Conservation (phyloP, 2,113 vertebrate species). For the Mobula birostris region DNA sequence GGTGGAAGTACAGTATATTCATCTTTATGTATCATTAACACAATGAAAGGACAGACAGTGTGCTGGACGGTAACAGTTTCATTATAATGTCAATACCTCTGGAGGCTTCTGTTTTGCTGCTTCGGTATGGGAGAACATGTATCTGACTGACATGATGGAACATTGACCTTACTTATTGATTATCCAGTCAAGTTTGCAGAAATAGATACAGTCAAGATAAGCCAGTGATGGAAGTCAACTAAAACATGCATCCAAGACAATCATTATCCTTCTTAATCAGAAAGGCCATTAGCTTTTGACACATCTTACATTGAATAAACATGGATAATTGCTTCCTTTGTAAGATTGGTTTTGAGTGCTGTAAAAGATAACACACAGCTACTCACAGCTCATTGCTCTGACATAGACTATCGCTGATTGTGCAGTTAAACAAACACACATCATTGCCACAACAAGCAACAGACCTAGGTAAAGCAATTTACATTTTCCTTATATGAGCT, state of each 20-base stretch:
- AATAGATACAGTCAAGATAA: neutral
- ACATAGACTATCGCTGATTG: slow-evolving; percentile 31
- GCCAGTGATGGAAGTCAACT: neutral
- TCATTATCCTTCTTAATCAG: slow-evolving; percentile 32
- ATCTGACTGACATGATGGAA: neutral
- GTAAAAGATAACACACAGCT: slow-evolving; percentile 30
- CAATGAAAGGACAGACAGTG: neutral
- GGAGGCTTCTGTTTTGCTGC: neutral
- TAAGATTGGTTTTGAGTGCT: slow-evolving; percentile 10
- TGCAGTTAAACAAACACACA: slow-evolving; percentile 18
- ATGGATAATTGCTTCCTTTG: slow-evolving; percentile 39
- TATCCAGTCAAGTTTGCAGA: neutral
- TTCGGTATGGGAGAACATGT: slow-evolving; percentile 6
- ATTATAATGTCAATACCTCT: neutral
- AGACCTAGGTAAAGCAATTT: neutral
- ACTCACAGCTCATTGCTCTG: slow-evolving; percentile 29
- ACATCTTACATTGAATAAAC: slow-evolving; percentile 38
- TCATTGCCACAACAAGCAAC: neutral
- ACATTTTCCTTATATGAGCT: neutral
- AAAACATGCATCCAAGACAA: slow-evolving; percentile 5
- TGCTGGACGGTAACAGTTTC: neutral
- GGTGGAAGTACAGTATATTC: neutral
- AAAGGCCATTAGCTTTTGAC: slow-evolving; percentile 38
- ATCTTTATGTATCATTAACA: neutral
- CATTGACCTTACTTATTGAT: slow-evolving; percentile 23